These are phyloP conservation scores for Yoshiicerus persimilis DNA, from an alignment of 1,140 invertebrate species.

Conservation along the genomic window DNA sequence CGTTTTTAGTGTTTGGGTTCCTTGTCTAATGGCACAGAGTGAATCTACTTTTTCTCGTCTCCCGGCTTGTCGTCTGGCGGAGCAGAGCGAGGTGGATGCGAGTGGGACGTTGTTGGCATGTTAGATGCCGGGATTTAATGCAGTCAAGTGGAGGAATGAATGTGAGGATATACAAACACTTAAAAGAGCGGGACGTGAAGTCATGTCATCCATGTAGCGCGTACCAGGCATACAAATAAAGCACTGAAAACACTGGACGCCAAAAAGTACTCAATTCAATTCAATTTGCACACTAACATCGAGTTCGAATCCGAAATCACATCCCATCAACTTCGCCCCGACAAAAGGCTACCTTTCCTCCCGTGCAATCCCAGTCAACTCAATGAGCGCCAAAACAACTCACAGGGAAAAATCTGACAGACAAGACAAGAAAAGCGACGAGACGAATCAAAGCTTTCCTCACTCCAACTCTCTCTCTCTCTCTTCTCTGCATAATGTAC, in stretches of 20 bases:
- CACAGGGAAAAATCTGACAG: constrained; percentile 23
- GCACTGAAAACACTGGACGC: constrained; percentile 21
- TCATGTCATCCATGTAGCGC: constrained; percentile 16
- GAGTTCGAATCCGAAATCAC: constrained; percentile 21
- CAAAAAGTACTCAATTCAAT: constrained; percentile 27
- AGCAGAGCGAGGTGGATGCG: background rate
- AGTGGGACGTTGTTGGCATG: background rate
- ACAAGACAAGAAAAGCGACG: background rate
- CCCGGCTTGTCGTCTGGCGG: background rate
- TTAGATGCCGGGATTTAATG: constrained; percentile 20
- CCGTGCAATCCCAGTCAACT: background rate
- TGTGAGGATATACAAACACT: constrained; percentile 27
- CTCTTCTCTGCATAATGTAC: background rate
- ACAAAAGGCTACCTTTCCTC: background rate
- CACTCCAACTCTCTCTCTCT: background rate
- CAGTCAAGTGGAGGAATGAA: constrained; percentile 26
- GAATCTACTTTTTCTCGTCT: background rate
- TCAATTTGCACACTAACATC: constrained; percentile 18
- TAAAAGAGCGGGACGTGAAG: constrained; percentile 17
- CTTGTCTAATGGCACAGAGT: background rate
- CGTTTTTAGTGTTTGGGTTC: background rate
- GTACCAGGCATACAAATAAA: constrained; percentile 17
- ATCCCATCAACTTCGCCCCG: background rate
- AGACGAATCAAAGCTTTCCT: background rate
- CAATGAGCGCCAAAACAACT: background rate